Conservation (phyloP, 2,797 vertebrate genomes). For the Mus minutoides region DNA sequence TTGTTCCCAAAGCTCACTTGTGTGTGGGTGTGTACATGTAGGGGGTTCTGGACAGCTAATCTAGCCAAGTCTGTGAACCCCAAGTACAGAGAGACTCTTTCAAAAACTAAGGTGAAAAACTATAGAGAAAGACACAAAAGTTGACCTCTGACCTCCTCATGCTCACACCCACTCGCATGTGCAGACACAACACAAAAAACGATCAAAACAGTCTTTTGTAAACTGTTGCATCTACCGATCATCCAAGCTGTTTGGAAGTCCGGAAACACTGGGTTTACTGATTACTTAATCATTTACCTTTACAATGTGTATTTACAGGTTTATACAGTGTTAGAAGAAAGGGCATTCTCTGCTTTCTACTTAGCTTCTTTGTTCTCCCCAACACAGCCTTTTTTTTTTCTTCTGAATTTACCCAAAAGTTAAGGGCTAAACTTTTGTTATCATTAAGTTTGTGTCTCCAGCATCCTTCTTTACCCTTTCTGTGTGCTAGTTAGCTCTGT, state of each 20-base stretch:
- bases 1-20: not conserved
- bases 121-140: not conserved
- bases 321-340: not conserved
- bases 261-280: not conserved
- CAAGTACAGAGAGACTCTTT: not conserved
- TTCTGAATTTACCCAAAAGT: not conserved
- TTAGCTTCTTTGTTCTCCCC: not conserved
- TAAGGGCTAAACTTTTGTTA: not conserved
- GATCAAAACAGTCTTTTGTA: not conserved
- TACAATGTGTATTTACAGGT: not conserved
- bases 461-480: not conserved
- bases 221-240: constrained; percentile 2
- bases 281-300: not conserved
- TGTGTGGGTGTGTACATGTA: not conserved
- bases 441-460: not conserved
- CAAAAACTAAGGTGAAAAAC: not conserved
- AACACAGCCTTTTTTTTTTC: not conserved
- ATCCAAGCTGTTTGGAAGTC: not conserved
- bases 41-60: not conserved
- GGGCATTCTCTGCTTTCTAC: not conserved
- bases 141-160: not conserved
- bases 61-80: not conserved
- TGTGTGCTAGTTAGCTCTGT: not conserved
- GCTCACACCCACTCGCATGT: not conserved
- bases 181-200: not conserved